Conservation (phyloP, 2,797 vertebrate genomes). For the Nasua narica region DNA sequence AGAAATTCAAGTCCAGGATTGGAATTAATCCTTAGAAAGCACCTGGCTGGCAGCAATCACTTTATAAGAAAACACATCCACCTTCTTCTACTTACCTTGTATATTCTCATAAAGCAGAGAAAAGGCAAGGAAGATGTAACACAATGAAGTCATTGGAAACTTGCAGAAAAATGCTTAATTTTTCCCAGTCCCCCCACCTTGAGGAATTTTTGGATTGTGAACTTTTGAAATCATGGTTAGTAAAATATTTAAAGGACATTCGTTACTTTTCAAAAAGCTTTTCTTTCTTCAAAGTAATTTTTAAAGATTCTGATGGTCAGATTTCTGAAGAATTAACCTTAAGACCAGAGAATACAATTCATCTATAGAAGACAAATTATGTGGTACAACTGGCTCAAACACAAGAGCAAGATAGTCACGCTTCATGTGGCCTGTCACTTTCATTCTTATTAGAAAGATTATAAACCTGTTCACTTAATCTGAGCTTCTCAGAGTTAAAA, state of each 20-base stretch:
- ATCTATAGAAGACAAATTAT: neutral
- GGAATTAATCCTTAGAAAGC: neutral
- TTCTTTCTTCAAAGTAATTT: constrained; percentile 1
- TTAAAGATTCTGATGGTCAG: neutral
- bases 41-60: neutral
- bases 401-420: neutral
- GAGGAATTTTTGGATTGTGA: neutral
- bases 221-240: constrained; percentile 11
- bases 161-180: neutral
- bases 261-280: constrained; percentile 1
- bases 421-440: neutral
- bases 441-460: constrained; percentile 2
- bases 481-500: constrained; percentile 3
- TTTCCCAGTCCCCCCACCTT: neutral
- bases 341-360: neutral
- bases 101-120: neutral
- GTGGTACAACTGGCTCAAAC: neutral
- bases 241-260: constrained; percentile 12
- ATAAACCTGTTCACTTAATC: neutral
- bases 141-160: neutral
- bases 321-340: constrained; percentile 15
- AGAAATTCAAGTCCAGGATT: neutral
- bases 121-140: neutral
- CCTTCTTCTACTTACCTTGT: neutral
- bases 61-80: neutral